These are phyloP conservation scores for Cyanocitta stelleri DNA, from an alignment of 2,113 vertebrate genomes.

Conservation along the genomic window DNA sequence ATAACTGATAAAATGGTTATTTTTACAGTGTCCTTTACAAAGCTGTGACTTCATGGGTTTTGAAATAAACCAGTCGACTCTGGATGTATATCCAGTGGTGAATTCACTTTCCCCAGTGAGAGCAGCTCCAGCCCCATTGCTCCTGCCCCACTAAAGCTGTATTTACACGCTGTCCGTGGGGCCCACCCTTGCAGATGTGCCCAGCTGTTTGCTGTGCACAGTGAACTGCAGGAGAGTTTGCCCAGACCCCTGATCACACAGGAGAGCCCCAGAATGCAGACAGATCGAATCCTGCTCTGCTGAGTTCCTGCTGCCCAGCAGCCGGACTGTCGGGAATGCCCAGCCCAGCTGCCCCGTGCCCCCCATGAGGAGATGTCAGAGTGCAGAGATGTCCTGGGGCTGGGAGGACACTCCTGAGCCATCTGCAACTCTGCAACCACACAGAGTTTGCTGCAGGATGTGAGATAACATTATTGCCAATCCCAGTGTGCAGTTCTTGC, in stretches of 20 bases:
- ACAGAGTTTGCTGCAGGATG: not conserved
- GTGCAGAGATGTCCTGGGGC: not conserved
- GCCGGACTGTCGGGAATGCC: not conserved
- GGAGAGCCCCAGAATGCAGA: not conserved
- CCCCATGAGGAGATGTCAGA: not conserved
- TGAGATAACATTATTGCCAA: not conserved
- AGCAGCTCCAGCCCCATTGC: not conserved
- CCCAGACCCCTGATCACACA: not conserved
- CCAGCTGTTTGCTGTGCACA: not conserved
- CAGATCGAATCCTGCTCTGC: rapidly evolving
- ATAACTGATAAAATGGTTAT: not conserved
- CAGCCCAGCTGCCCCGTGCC: not conserved
- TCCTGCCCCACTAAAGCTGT: not conserved
- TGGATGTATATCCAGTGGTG: not conserved
- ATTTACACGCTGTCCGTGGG: rapidly evolving
- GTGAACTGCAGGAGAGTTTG: not conserved
- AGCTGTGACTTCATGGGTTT: not conserved
- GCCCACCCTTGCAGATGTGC: not conserved
- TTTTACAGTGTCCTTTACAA: not conserved
- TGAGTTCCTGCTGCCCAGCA: not conserved
- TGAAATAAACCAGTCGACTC: not conserved
- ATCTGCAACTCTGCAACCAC: not conserved
- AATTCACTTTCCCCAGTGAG: not conserved
- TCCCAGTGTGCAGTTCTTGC: not conserved
- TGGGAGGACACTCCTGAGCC: not conserved